Evolutionary conservation across 2,888 invertebrate species (phyloP).

Genomic region (Nyleta sp.): DNA sequence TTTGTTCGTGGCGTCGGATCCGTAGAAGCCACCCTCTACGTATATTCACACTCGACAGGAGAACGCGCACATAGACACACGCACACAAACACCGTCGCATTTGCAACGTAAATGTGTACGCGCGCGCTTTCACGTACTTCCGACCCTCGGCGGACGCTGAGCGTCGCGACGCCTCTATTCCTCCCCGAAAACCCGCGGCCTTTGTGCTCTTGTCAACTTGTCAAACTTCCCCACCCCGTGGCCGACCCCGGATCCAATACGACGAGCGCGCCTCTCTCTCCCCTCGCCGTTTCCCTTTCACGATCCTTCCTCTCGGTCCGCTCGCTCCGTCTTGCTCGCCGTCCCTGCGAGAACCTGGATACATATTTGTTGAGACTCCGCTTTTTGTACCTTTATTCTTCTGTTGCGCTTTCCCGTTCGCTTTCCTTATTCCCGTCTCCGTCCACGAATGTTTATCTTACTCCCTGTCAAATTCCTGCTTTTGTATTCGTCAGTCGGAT

Average conservation of each 20-base stretch:
- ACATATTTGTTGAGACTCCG: slow-evolving; percentile 53
- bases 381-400: slow-evolving; percentile 44
- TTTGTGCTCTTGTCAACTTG: slow-evolving; percentile 82
- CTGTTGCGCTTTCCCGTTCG: slow-evolving; percentile 24
- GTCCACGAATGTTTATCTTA: slow-evolving; percentile 30
- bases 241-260: slow-evolving; percentile 76
- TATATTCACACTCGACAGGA: slow-evolving; percentile 60
- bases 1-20: slow-evolving; percentile 76
- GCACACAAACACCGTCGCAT: slow-evolving; percentile 22
- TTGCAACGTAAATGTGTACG: slow-evolving; percentile 48
- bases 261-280: slow-evolving; percentile 64
- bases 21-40: slow-evolving; percentile 66
- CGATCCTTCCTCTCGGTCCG: slow-evolving; percentile 24
- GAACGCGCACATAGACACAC: slow-evolving; percentile 14
- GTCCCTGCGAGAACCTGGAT: slow-evolving; percentile 50
- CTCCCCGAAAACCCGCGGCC: slow-evolving; percentile 79
- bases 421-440: slow-evolving; percentile 3
- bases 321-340: slow-evolving; percentile 1
- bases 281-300: slow-evolving; percentile 52
- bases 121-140: slow-evolving; percentile 61
- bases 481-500: slow-evolving; percentile 29
- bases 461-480: slow-evolving; percentile 23
- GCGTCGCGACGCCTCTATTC: slow-evolving; percentile 84
- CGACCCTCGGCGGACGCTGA: slow-evolving; percentile 75
- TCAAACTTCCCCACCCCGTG: slow-evolving; percentile 80